These are phyloP conservation scores for Oenanthe melanoleuca DNA, from an alignment of 2,113 vertebrate species.

Conservation along the genomic window DNA sequence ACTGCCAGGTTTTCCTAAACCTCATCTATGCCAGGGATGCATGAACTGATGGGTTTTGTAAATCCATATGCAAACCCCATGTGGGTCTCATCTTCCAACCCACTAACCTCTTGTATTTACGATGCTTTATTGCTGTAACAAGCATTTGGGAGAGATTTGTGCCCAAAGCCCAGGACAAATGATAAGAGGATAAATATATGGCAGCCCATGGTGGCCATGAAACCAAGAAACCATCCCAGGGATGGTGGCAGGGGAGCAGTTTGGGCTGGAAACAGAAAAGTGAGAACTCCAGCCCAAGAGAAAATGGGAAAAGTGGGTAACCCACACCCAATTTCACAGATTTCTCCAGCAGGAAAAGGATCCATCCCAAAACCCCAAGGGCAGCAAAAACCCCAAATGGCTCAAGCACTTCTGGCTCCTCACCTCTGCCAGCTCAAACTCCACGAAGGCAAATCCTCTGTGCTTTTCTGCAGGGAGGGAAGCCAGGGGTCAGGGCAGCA, in stretches of 20 bases:
- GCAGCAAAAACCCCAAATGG: rapidly evolving
- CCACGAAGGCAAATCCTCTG: slow-evolving; percentile 95
- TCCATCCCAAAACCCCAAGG: background rate
- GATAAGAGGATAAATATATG: rapidly evolving
- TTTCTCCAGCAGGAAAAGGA: background rate
- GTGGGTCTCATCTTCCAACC: rapidly evolving
- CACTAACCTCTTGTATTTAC: rapidly evolving
- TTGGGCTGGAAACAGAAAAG: background rate
- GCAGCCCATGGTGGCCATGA: rapidly evolving
- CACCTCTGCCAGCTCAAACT: slow-evolving; percentile 95
- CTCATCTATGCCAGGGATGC: background rate
- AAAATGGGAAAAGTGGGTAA: background rate
- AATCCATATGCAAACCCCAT: rapidly evolving
- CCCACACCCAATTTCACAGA: rapidly evolving
- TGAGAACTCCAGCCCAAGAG: background rate
- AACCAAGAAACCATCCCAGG: background rate
- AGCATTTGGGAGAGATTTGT: rapidly evolving
- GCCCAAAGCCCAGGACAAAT: rapidly evolving
- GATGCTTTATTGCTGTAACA: rapidly evolving
- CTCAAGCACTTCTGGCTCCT: background rate
- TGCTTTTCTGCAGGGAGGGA: slow-evolving; percentile 85
- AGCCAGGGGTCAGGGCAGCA: background rate
- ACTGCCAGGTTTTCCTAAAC: background rate
- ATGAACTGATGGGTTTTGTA: background rate
- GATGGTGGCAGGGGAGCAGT: rapidly evolving